Evolutionary conservation across 2,888 invertebrate genomes (phyloP).

Genomic region (Leptopilina syphax): DNA sequence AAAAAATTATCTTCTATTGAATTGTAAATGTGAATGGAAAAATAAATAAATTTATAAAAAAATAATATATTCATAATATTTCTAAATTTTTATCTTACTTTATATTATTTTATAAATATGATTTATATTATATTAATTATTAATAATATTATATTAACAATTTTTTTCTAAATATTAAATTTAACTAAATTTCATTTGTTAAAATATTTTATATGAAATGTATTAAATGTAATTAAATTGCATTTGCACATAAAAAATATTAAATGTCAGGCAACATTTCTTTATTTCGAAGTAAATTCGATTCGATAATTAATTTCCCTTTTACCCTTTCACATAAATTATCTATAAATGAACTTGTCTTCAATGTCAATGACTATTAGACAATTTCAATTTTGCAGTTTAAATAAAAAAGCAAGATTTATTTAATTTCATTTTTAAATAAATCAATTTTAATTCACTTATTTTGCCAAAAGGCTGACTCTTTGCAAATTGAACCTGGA

Average conservation of each 20-base stretch:
- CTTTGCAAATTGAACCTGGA: conserved; percentile 21
- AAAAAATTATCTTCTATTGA: background rate
- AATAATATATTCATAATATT: too few species aligned
- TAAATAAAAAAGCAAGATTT: background rate
- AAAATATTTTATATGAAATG: background rate
- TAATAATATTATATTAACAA: too few species aligned
- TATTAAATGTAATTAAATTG: too few species aligned
- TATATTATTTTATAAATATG: background rate
- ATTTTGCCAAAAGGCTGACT: background rate
- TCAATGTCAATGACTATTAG: background rate
- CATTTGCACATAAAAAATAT: too few species aligned
- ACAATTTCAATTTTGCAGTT: background rate
- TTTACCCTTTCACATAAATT: too few species aligned
- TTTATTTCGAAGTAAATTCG: background rate
- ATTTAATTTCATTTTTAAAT: background rate
- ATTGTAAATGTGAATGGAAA: background rate
- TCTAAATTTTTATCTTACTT: background rate
- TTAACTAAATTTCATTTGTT: too few species aligned
- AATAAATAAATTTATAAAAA: background rate
- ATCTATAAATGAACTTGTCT: too few species aligned
- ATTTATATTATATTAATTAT: background rate
- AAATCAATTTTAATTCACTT: background rate
- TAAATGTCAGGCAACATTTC: too few species aligned
- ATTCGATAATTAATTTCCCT: background rate
- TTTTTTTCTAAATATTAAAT: too few species aligned